A percentile compares a stretch with the other conserved stretches of the same genome.
These are phyloP conservation scores for Lagorchestes hirsutus DNA, from an alignment of 2,797 vertebrate genomes.

Conservation along the genomic window DNA sequence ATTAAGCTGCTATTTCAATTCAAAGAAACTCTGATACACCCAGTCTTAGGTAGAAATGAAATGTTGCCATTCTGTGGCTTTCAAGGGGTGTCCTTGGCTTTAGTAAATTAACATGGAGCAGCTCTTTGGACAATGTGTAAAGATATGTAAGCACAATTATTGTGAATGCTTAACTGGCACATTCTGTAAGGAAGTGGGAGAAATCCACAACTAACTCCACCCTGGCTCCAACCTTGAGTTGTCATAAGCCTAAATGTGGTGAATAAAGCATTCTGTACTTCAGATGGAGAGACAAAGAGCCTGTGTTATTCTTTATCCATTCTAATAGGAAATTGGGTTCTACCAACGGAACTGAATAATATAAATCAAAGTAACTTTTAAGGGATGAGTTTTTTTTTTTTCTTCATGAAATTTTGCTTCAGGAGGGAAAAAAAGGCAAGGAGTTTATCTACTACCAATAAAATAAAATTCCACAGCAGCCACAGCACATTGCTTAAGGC, in stretches of 20 bases:
- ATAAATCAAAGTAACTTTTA: constrained; percentile 59
- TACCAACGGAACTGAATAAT: constrained; percentile 85
- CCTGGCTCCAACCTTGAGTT: constrained; percentile 66
- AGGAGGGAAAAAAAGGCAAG: constrained; percentile 65
- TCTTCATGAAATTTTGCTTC: neutral
- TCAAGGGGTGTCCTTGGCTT: constrained; percentile 26
- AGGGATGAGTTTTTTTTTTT: constrained; percentile 50
- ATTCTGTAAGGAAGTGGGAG: constrained; percentile 62
- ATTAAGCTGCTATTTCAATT: constrained; percentile 58
- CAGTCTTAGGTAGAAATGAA: constrained; percentile 55
- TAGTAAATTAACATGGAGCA: constrained; percentile 21
- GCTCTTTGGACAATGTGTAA: constrained; percentile 53
- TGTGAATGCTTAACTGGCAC: constrained; percentile 34
- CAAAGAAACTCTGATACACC: constrained; percentile 61
- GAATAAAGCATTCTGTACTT: constrained; percentile 88
- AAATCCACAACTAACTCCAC: constrained; percentile 61
- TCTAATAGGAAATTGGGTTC: constrained; percentile 84
- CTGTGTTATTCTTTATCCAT: constrained; percentile 88
- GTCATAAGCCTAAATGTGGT: constrained; percentile 87
- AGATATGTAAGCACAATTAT: constrained; percentile 17
- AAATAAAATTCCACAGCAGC: constrained; percentile 35
- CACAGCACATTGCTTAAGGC: constrained; percentile 5
- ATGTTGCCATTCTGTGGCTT: constrained; percentile 43
- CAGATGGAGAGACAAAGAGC: constrained; percentile 87
- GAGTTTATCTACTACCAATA: neutral